These are phyloP conservation scores for Atherinosoma microstoma DNA, from an alignment of 2,797 vertebrate genomes.

Conservation along the genomic window DNA sequence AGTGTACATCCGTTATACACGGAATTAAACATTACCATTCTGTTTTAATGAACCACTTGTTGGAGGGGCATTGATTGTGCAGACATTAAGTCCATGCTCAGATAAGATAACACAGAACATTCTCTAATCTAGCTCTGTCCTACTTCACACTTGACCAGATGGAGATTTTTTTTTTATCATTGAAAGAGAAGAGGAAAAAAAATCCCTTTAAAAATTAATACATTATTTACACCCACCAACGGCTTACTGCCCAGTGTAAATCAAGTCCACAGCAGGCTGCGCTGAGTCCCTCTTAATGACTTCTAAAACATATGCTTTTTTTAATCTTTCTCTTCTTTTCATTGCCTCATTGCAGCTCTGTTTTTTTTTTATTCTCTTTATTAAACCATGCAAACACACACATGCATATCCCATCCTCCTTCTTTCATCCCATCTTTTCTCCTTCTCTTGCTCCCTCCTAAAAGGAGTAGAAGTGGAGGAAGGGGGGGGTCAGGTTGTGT, in stretches of 20 bases:
- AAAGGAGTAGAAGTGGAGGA: slow-evolving; percentile 20
- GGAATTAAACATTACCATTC: slow-evolving; percentile 81
- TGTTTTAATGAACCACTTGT: slow-evolving; percentile 85
- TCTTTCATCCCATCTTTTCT: slow-evolving; percentile 13
- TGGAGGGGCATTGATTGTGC: slow-evolving; percentile 79
- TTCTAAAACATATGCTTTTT: slow-evolving; percentile 82
- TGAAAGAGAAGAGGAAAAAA: slow-evolving; percentile 66
- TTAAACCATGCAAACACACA: slow-evolving; percentile 61
- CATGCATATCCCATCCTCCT: background rate
- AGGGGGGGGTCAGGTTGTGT: slow-evolving; percentile 36
- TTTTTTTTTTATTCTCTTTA: slow-evolving; percentile 59
- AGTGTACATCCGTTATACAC: slow-evolving; percentile 66
- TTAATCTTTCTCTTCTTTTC: slow-evolving; percentile 73
- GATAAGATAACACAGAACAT: slow-evolving; percentile 82
- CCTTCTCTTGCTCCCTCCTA: slow-evolving; percentile 17
- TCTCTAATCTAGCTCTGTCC: slow-evolving; percentile 83
- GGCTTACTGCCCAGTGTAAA: slow-evolving; percentile 76
- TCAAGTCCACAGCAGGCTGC: slow-evolving; percentile 78
- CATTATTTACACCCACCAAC: slow-evolving; percentile 80
- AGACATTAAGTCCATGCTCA: slow-evolving; percentile 80
- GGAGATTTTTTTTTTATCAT: slow-evolving; percentile 77
- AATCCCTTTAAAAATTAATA: slow-evolving; percentile 84
- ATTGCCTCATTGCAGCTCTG: slow-evolving; percentile 62
- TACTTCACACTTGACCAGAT: slow-evolving; percentile 85
- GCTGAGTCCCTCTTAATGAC: slow-evolving; percentile 81